These are phyloP conservation scores for Andrena bicolor DNA, from an alignment of 2,888 invertebrate genomes.

Conservation along the genomic window DNA sequence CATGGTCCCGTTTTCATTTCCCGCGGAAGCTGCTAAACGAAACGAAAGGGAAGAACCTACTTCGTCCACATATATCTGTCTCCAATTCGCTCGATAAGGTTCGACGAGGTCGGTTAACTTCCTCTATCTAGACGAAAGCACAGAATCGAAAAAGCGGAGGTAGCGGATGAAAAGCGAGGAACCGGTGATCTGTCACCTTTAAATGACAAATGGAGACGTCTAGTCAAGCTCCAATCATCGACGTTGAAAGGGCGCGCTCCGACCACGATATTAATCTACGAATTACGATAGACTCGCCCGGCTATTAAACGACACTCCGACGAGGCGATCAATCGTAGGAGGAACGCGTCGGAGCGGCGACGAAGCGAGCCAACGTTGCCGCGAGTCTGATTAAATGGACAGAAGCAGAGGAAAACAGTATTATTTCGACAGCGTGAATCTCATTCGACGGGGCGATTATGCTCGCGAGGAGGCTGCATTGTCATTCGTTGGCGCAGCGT, in stretches of 20 bases:
- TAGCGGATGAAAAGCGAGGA: not conserved
- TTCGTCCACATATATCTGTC: not conserved
- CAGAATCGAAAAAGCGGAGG: not conserved
- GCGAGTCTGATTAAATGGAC: not conserved
- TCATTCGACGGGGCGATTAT: conserved; percentile 1
- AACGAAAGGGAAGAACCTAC: not conserved
- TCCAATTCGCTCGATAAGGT: not conserved
- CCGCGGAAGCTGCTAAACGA: not conserved
- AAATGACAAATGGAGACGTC: conserved; percentile 40
- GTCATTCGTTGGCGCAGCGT: conserved; percentile 28
- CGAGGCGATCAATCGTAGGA: not conserved
- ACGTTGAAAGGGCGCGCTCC: conserved; percentile 14
- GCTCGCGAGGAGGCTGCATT: conserved; percentile 8
- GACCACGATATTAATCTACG: conserved; percentile 21
- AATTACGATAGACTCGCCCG: conserved; percentile 9
- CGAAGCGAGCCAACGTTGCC: conserved; percentile 21
- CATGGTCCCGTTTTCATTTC: conserved; percentile 1
- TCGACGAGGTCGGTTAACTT: not conserved
- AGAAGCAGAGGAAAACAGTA: conserved; percentile 36
- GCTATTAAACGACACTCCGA: conserved; percentile 1
- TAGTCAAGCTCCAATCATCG: conserved; percentile 61
- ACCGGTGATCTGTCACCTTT: not conserved
- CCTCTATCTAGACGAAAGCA: too few relatives aligned
- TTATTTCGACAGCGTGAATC: conserved; percentile 41
- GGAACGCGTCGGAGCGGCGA: conserved; percentile 8